These are phyloP conservation scores for Stegostoma tigrinum DNA, from an alignment of 2,113 vertebrate genomes.

Conservation along the genomic window DNA sequence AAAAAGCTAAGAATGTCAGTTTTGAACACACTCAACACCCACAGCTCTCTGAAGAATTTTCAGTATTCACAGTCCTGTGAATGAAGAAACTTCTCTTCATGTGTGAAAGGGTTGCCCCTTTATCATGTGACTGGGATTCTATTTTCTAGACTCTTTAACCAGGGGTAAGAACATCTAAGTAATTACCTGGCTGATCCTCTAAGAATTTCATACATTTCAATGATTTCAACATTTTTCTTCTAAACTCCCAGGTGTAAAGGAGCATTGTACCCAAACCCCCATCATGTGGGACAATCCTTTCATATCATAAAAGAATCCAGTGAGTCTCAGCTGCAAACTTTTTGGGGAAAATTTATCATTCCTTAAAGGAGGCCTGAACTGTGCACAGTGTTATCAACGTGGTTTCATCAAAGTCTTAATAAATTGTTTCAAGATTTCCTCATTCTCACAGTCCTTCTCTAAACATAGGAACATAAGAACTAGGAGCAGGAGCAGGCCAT, in stretches of 20 bases:
- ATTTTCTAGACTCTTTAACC: no score
- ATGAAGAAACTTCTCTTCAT: not conserved
- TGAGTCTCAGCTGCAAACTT: not conserved
- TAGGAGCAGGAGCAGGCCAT: no score
- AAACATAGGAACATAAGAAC: no score
- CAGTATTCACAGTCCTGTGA: not conserved
- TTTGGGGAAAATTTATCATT: not conserved
- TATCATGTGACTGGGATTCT: not conserved
- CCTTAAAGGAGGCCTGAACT: no score
- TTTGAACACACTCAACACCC: not conserved
- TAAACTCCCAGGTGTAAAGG: not conserved
- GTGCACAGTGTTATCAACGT: no score
- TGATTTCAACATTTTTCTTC: not conserved
- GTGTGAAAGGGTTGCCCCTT: not conserved
- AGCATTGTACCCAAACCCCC: not conserved
- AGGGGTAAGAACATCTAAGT: not conserved
- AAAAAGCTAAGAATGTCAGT: not conserved
- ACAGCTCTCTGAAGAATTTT: not conserved
- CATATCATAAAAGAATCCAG: not conserved
- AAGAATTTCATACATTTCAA: not conserved
- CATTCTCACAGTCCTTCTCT: not conserved
- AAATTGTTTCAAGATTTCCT: not conserved
- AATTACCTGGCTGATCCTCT: not conserved
- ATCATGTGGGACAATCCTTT: not conserved
- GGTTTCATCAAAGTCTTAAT: not conserved